A percentile compares a stretch with the other conserved stretches of the same genome.
Conservation (phyloP, 1,140 invertebrate genomes). For the Frieseomelitta varia region DNA sequence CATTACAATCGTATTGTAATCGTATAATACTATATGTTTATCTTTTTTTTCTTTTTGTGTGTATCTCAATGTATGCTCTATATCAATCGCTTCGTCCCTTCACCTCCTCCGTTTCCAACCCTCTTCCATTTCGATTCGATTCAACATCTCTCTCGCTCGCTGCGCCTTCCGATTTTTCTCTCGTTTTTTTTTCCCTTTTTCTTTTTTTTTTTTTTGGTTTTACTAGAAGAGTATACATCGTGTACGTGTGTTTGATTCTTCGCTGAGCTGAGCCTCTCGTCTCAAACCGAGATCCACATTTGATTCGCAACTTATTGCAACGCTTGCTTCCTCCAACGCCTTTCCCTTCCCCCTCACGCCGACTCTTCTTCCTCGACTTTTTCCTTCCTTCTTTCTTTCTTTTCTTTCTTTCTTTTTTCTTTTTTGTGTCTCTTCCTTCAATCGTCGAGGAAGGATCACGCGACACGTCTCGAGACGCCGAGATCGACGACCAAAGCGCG, state of each 20-base stretch:
- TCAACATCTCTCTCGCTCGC: constrained; percentile 53
- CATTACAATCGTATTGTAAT: constrained; percentile 76
- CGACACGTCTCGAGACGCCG: not conserved
- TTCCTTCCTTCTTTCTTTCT: too few relatives aligned
- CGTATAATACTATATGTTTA: constrained; percentile 80
- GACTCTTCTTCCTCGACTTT: not conserved
- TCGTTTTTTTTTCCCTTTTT: not conserved
- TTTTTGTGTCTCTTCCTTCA: not conserved
- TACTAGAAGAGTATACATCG: constrained; percentile 68
- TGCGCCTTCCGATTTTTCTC: not conserved
- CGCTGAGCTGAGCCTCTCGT: constrained; percentile 72
- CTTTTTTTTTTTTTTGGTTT: constrained; percentile 44
- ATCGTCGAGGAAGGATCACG: not conserved
- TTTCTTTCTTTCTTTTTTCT: too few relatives aligned
- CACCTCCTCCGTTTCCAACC: constrained; percentile 50
- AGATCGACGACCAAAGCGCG: not conserved
- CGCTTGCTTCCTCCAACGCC: constrained; percentile 37
- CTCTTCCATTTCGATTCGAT: constrained; percentile 32
- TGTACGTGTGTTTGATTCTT: constrained; percentile 75
- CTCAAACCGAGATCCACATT: constrained; percentile 72
- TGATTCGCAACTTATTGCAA: constrained; percentile 78
- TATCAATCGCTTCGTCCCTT: constrained; percentile 6
- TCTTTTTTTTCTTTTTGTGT: constrained; percentile 47
- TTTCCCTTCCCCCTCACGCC: not conserved
- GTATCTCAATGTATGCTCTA: constrained; percentile 63